phyloP scores from a whole-genome alignment of 2,797 vertebrate species.

The Anniella stebbinsi region DNA sequence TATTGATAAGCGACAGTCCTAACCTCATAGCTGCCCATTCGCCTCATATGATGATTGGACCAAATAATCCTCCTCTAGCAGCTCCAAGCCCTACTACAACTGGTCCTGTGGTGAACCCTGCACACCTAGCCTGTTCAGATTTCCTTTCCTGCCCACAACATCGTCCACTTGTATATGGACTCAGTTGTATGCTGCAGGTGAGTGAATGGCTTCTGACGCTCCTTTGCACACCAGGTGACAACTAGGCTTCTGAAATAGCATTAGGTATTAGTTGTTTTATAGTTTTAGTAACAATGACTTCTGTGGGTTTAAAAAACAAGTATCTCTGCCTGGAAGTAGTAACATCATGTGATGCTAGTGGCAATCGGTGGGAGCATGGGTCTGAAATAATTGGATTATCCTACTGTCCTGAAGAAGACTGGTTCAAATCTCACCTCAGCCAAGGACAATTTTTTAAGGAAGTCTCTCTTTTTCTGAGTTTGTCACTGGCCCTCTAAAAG shows the following conservation, averaged over 20 bases:
- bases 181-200: slow-evolving; percentile 84
- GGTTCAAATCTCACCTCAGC: neutral
- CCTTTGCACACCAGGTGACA: neutral
- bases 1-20: slow-evolving; percentile 76
- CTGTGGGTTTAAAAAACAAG: neutral
- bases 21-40: slow-evolving; percentile 71
- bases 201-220: neutral
- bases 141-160: slow-evolving; percentile 81
- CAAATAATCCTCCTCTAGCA: slow-evolving; percentile 70
- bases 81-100: slow-evolving; percentile 69
- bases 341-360: neutral
- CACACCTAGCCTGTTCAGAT: slow-evolving; percentile 77
- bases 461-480: neutral
- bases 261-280: neutral
- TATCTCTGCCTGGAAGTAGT: neutral
- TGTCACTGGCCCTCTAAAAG: neutral
- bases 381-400: neutral
- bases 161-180: slow-evolving; percentile 79
- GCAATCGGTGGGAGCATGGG: neutral
- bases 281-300: neutral
- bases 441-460: neutral
- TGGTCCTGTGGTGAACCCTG: slow-evolving; percentile 63
- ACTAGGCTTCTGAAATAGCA: neutral
- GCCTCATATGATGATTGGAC: slow-evolving; percentile 74
- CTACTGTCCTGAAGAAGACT: neutral